Percentiles rank a stretch among this genome's conserved stretches.
Conservation (phyloP, 2,797 vertebrate species). For the Semotilus atromaculatus region DNA sequence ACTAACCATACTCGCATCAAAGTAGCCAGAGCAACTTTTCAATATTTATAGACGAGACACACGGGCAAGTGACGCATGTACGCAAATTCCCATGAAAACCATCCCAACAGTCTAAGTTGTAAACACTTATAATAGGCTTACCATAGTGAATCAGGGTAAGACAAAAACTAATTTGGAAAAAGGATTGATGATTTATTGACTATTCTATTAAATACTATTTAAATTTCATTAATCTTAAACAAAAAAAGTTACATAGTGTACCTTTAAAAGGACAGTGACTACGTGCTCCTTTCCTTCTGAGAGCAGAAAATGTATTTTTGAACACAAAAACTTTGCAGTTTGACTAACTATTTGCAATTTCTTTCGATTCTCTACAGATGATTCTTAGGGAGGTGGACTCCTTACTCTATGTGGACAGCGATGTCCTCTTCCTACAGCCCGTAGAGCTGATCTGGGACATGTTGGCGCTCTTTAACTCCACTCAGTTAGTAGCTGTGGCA, state of each 20-base stretch:
- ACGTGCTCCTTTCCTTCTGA: background rate
- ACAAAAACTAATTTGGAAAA: background rate
- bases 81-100: background rate
- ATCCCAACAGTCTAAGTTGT: background rate
- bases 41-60: background rate
- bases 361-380: slow-evolving; percentile 73
- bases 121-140: background rate
- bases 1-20: background rate
- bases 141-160: background rate
- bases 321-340: background rate
- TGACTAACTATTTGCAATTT: background rate
- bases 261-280: background rate
- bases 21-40: too few relatives aligned
- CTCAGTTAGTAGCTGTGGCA: slow-evolving; percentile 92
- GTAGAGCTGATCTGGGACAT: slow-evolving; percentile 90
- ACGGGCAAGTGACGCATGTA: too few relatives aligned
- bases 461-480: slow-evolving; percentile 84
- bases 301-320: background rate
- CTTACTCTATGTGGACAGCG: slow-evolving; percentile 90
- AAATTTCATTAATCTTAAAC: background rate
- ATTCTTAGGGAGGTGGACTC: slow-evolving; percentile 90
- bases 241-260: background rate
- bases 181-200: background rate
- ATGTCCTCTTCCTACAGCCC: slow-evolving; percentile 91
- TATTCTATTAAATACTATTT: background rate